These are phyloP conservation scores for Vombatus ursinus DNA, from an alignment of 2,113 vertebrate genomes.

Conservation along the genomic window DNA sequence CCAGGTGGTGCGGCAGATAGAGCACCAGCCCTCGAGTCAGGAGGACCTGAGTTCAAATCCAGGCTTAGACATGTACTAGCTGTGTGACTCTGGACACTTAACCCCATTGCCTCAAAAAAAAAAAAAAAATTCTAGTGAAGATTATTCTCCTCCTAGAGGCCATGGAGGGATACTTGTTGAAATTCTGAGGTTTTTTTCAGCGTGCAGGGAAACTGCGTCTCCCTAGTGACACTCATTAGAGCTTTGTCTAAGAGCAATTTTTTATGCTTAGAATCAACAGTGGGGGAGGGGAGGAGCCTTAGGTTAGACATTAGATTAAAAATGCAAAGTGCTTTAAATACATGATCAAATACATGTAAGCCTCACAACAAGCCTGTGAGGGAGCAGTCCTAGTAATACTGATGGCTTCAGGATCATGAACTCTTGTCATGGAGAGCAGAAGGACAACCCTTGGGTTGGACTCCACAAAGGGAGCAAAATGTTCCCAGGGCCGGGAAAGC, in stretches of 20 bases:
- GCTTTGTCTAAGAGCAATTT: background rate
- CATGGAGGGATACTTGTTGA: background rate
- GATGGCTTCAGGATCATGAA: background rate
- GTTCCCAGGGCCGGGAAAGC: background rate
- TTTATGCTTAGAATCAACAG: background rate
- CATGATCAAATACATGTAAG: background rate
- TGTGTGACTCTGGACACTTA: background rate
- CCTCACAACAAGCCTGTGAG: background rate
- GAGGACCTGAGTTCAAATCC: background rate
- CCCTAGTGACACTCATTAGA: background rate
- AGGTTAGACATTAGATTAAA: background rate
- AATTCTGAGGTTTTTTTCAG: background rate
- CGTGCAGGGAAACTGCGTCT: background rate
- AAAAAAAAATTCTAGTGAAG: background rate
- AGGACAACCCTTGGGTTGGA: background rate
- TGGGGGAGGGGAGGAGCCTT: too few relatives aligned
- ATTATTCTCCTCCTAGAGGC: background rate
- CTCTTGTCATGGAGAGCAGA: background rate
- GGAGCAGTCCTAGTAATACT: background rate
- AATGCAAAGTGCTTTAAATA: background rate
- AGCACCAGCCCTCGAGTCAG: background rate
- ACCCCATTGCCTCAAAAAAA: background rate
- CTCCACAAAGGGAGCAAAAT: background rate
- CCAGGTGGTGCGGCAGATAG: background rate
- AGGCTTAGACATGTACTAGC: background rate